These are phyloP conservation scores for Heliconius himera DNA, from an alignment of 1,140 invertebrate species.

Conservation along the genomic window DNA sequence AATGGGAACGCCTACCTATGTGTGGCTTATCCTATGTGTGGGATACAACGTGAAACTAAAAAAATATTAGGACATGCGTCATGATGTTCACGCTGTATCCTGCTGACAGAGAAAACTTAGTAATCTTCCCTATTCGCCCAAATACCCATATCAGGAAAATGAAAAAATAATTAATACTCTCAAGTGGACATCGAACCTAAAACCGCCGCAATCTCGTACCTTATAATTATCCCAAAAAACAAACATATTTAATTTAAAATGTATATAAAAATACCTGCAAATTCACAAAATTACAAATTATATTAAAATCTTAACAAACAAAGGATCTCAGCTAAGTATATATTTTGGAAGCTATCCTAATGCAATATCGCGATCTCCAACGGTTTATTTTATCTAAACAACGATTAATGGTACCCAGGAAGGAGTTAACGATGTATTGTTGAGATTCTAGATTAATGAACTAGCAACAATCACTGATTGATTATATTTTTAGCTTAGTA, in stretches of 20 bases:
- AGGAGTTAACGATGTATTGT: constrained; percentile 12
- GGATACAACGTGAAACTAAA: no score
- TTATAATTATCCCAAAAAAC: no score
- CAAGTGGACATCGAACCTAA: no score
- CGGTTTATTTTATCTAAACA: constrained; percentile 4
- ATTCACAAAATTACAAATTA: not conserved
- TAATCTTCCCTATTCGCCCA: no score
- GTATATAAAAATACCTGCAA: not conserved
- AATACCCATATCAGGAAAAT: no score
- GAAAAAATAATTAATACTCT: no score
- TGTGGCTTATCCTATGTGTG: no score
- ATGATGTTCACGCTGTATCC: no score
- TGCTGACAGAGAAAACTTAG: no score
- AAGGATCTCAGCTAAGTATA: not conserved
- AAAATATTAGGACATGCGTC: no score
- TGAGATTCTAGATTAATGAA: constrained; percentile 3
- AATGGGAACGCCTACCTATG: no score
- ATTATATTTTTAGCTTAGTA: constrained; percentile 10
- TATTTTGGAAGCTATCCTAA: constrained; percentile 6
- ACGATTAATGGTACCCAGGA: not conserved
- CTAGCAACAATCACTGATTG: not conserved
- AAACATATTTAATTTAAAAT: not conserved
- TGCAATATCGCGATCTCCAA: not conserved
- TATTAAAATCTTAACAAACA: not conserved
- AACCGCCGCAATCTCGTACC: no score